Evolutionary conservation across 2,797 vertebrate species (phyloP), one percentile per base, ranked within the genome.

Genomic region (Sebastes itinus): DNA sequence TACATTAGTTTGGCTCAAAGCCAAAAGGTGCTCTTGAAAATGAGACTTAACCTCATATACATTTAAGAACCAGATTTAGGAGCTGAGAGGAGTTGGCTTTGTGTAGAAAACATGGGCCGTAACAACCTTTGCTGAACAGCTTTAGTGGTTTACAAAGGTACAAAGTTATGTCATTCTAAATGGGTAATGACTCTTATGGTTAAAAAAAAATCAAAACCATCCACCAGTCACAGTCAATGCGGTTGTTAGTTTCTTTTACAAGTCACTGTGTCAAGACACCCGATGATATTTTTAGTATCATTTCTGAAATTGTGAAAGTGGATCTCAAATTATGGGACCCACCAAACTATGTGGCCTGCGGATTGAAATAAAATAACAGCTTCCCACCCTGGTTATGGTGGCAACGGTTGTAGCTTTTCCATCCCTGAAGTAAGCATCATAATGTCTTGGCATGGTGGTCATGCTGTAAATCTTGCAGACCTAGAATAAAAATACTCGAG

Each of bases 261-360:
- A 55, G 67, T 52, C 27, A 33, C 33, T 7, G 22, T 46, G 27
- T 63, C 22, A 33, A 55, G 63, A 76, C 16, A 30, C 52, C 42
- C 25, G 23, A 28, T 30, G n/a, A 46, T 80, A 70, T 72, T 75
- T 84, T 83, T 66, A 75, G 62, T 32, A 33, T 59, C 3, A 56
- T 55, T 77, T 70, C 25, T 72, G 16, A 75, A 63, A 80, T 62
- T 30, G 46, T 77, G 28, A 79, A 85, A 85, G 66, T 56, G 16
- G 14, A 54, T 85, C 38, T 27, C 18, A 7, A 77, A 62, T 32
- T 75, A 64, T 80, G 12, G 23, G 68, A 62, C 20, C 30, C 52
- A 69, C 35, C n/a, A 55, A 84, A 80, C 6, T 54, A n/a, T 78
- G 71, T 77, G 81, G 82, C 32, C 60, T 75, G 80, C 1, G 30